These are phyloP conservation scores for Dusona sp. DNA, from an alignment of 2,888 invertebrate species.

Conservation along the genomic window DNA sequence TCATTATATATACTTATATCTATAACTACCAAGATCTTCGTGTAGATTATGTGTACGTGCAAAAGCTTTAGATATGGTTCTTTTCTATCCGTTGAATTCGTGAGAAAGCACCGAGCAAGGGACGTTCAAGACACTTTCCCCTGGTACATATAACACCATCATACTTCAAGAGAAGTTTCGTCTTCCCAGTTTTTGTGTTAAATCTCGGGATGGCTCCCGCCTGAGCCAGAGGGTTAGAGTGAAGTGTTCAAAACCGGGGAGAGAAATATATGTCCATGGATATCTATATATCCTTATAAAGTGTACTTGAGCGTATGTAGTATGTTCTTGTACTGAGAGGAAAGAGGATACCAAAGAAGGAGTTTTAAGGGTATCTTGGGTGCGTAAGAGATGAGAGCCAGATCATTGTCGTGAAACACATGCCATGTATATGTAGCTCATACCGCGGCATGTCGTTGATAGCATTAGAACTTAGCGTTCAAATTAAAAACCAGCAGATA, in stretches of 20 bases:
- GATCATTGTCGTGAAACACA: slow-evolving; percentile 44
- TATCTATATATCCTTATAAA: background rate
- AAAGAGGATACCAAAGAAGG: slow-evolving; percentile 31
- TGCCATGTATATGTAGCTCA: background rate
- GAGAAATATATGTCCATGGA: slow-evolving; percentile 8
- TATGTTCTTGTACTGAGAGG: background rate
- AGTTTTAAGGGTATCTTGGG: slow-evolving; percentile 63
- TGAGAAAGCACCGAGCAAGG: slow-evolving; percentile 28
- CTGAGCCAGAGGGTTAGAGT: slow-evolving; percentile 19
- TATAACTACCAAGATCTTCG: background rate
- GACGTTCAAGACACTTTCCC: slow-evolving; percentile 49
- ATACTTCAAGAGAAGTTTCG: slow-evolving; percentile 61
- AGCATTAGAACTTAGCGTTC: background rate
- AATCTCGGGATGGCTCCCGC: slow-evolving; percentile 63
- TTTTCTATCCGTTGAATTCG: slow-evolving; percentile 51
- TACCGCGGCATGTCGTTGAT: no score
- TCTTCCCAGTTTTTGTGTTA: slow-evolving; percentile 66
- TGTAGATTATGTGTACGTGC: background rate
- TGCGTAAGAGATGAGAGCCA: slow-evolving; percentile 62
- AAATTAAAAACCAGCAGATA: background rate
- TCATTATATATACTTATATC: background rate
- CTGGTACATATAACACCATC: slow-evolving; percentile 32
- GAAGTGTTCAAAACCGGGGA: slow-evolving; percentile 29
- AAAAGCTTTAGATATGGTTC: slow-evolving; percentile 26
- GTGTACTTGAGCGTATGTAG: background rate